A percentile compares a stretch with the other conserved stretches of the same genome.
Evolutionary conservation across 2,113 vertebrate genomes (phyloP).

Genomic region (Gadus chalcogrammus): DNA sequence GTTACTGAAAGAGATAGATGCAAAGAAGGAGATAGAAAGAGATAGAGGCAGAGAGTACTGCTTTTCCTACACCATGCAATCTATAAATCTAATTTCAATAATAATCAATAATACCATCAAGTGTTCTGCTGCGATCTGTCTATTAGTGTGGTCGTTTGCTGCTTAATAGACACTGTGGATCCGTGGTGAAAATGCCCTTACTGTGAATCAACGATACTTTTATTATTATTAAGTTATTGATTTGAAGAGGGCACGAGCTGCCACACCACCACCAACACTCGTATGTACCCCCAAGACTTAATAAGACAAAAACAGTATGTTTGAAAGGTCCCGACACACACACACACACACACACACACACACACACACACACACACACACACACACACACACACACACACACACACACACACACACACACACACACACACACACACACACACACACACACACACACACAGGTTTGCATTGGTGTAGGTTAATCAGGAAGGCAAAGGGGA

Average conservation of each 20-base stretch:
- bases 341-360: slow-evolving; percentile 29
- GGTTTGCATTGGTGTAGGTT: slow-evolving; percentile 70
- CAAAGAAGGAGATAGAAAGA: neutral
- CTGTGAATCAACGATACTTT: no score
- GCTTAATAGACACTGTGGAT: no score
- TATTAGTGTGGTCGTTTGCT: no score
- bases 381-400: slow-evolving; percentile 54
- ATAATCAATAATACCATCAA: no score
- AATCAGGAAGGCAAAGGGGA: slow-evolving; percentile 76
- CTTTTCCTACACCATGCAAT: no score
- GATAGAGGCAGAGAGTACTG: neutral
- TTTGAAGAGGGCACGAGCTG: no score
- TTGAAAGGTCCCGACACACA: slow-evolving; percentile 33
- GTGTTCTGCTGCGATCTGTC: no score
- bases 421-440: slow-evolving; percentile 28
- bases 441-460: slow-evolving; percentile 46
- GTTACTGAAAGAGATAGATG: neutral
- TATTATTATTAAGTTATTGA: no score
- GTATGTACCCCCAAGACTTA: slow-evolving; percentile 50
- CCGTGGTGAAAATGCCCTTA: no score
- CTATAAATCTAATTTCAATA: no score
- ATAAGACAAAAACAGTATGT: slow-evolving; percentile 60
- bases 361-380: slow-evolving; percentile 52
- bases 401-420: slow-evolving; percentile 24
- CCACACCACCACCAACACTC: slow-evolving; percentile 23